Conservation (phyloP, 2,888 invertebrate genomes). For the Baccha elongata region DNA sequence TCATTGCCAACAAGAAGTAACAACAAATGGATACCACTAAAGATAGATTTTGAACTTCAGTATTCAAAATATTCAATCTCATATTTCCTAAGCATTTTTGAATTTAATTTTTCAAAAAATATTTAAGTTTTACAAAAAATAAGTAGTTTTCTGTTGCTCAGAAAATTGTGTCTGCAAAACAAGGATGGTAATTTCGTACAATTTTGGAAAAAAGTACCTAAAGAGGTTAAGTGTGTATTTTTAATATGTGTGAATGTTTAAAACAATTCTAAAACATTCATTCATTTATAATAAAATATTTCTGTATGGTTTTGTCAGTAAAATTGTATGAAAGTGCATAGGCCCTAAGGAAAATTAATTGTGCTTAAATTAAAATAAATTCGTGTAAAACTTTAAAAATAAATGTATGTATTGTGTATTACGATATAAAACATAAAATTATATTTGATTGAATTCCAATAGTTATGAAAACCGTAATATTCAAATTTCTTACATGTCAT, state of each 20-base stretch:
- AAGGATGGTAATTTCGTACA: constrained; percentile 28
- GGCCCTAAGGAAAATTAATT: neutral
- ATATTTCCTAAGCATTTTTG: constrained; percentile 15
- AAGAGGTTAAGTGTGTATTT: constrained; percentile 18
- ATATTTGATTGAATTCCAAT: constrained; percentile 35
- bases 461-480: neutral
- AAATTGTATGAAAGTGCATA: constrained; percentile 15
- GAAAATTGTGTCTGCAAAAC: constrained; percentile 8
- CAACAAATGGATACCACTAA: constrained; percentile 68
- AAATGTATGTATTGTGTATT: constrained; percentile 26
- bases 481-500: no score
- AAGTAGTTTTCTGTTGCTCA: constrained; percentile 1
- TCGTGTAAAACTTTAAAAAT: constrained; percentile 40
- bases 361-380: constrained; percentile 19
- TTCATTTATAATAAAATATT: constrained; percentile 13
- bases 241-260: constrained; percentile 25
- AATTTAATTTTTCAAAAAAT: neutral
- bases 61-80: constrained; percentile 31
- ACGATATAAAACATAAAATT: constrained; percentile 12
- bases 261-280: constrained; percentile 1
- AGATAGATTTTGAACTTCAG: constrained; percentile 6
- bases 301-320: constrained; percentile 35
- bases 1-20: constrained; percentile 64
- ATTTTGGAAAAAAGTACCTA: constrained; percentile 26
- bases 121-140: neutral